Base-by-base conservation (phyloP, 30 jellyfish, hydroid and myxozoan genomes). In the Hydractinia echinata region DNA sequence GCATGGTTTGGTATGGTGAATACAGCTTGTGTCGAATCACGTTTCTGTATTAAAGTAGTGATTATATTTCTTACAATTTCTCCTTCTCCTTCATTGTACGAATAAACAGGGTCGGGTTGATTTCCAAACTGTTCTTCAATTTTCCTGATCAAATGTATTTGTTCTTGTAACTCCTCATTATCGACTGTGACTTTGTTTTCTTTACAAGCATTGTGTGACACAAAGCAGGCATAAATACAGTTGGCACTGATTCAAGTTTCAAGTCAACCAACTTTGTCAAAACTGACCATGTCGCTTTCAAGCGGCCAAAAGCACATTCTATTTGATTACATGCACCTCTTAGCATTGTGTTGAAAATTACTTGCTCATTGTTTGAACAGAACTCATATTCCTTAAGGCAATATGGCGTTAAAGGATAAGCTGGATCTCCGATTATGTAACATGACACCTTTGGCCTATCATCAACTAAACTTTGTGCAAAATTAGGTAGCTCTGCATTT, bases 271-370 rank as follows among this genome's bases (percentile, higher is more conserved):
- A 79, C 60, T 67, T 84, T 39, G 88, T 71, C 73, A 89, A 62
- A 14, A 89, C 52, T 18, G 73, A 9, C 97, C 92, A 84, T 50
- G 95, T 10, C 39, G 97, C 95, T 76, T 89, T 79, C 51, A 84
- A 81, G 6, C 97, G 81, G 4, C 91, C 92, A 84, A 89, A 89
- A 0, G 97, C 97, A 66, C 95, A 89, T 67, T 83, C 95, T 6
- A 84, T 80, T 11, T 88, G 97, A 30, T 89, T 89, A 5, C 95
- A 52, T 8, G 95, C 97, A 8, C 83, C 51, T 10, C 95, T 53
- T 89, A 90, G 86, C 79, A 85, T 19, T 62, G 54, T 85, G 68
- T 85, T 85, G 84, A 84, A 85, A 16, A 85, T 77, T 8, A 90
- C 95, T 56, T 90, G 66, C 9, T 67, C 81, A 78, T 89, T 79